Conservation (phyloP, 2,888 invertebrate species). For the Timema cristinae region DNA sequence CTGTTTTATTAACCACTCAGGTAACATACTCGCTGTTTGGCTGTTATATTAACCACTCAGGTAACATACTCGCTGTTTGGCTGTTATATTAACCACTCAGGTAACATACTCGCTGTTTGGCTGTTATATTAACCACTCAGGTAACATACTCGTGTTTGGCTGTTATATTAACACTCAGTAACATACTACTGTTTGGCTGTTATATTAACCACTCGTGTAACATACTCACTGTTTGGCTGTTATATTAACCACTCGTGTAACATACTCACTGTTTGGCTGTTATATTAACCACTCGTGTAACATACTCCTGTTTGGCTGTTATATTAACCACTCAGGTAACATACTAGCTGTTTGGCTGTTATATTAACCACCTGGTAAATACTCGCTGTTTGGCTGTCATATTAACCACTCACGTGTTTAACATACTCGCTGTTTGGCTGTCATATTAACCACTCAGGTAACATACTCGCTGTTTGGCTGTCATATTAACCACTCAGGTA, state of each 20-base stretch:
- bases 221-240: neutral
- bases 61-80: constrained; percentile 11
- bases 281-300: constrained; percentile 7
- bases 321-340: constrained; percentile 16
- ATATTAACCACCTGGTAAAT: constrained; percentile 16
- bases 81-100: neutral
- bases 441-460: constrained; percentile 15
- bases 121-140: neutral
- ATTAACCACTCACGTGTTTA: neutral
- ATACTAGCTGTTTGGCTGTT: neutral
- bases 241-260: constrained; percentile 7
- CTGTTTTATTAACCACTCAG: neutral
- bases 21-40: constrained; percentile 11
- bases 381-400: neutral
- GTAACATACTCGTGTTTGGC: constrained; percentile 11
- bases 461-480: neutral
- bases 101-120: constrained; percentile 11
- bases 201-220: constrained; percentile 7
- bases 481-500: constrained; percentile 15
- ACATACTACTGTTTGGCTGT: neutral
- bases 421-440: neutral
- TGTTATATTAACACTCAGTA: neutral
- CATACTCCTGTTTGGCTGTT: neutral
- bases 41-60: neutral
- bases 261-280: neutral